Conservation (phyloP, 2,888 invertebrate genomes). For the Epirrita christyi region DNA sequence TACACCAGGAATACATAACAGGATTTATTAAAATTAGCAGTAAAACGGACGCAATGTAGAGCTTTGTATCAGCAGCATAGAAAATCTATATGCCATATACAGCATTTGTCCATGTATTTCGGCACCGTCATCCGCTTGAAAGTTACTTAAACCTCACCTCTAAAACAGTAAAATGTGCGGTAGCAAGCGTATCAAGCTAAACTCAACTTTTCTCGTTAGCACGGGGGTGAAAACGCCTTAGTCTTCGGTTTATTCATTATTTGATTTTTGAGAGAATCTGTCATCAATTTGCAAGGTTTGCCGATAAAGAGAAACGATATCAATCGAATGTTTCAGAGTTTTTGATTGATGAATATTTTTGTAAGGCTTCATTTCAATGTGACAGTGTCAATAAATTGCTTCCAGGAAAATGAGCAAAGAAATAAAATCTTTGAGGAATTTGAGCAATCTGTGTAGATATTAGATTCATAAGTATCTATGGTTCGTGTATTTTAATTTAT, state of each 20-base stretch:
- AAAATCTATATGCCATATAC: no score
- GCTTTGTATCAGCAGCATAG: no score
- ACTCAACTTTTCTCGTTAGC: constrained; percentile 78
- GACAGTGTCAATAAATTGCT: constrained; percentile 19
- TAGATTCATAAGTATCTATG: background rate
- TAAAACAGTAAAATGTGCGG: constrained; percentile 60
- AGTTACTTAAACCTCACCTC: constrained; percentile 31
- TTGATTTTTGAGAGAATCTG: constrained; percentile 73
- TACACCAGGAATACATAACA: no score
- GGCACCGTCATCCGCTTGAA: constrained; percentile 32
- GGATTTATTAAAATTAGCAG: no score
- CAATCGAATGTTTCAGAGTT: constrained; percentile 19
- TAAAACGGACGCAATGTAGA: no score
- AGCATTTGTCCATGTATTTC: background rate
- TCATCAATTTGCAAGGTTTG: constrained; percentile 57
- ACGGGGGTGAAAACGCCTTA: constrained; percentile 68
- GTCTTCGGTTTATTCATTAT: constrained; percentile 76
- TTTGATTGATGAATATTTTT: constrained; percentile 24
- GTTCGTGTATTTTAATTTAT: background rate
- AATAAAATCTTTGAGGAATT: constrained; percentile 12
- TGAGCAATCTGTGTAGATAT: constrained; percentile 2
- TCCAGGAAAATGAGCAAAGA: constrained; percentile 8
- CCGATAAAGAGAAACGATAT: constrained; percentile 17
- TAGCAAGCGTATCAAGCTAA: constrained; percentile 65
- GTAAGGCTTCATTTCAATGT: constrained; percentile 5